Evolutionary conservation across 2,113 vertebrate species (phyloP).

Genomic region (Malurus elegans): DNA sequence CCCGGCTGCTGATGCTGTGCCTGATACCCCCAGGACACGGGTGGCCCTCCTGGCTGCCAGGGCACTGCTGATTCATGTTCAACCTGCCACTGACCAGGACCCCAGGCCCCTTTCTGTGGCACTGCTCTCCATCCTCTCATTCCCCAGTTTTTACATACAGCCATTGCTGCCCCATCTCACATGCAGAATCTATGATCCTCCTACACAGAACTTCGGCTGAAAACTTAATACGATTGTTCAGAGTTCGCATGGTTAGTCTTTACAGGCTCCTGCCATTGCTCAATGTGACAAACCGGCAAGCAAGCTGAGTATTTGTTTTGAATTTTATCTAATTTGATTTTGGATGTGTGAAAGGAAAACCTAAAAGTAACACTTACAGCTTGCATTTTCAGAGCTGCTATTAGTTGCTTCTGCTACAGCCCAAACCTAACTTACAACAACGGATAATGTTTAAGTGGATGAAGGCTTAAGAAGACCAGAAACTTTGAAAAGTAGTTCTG

Average conservation of each 20-base stretch:
- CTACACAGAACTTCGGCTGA: background rate
- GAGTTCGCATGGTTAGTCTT: background rate
- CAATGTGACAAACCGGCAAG: background rate
- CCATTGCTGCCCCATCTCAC: background rate
- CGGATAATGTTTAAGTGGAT: background rate
- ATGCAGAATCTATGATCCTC: background rate
- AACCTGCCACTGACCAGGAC: rapidly evolving
- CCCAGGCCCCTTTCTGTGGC: too few species aligned
- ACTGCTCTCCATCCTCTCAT: background rate
- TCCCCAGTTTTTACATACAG: background rate
- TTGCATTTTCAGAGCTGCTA: background rate
- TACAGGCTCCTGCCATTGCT: background rate
- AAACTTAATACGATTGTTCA: background rate
- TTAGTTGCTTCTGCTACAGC: background rate
- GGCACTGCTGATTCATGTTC: background rate
- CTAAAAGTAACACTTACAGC: background rate
- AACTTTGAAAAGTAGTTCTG: background rate
- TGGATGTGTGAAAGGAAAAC: background rate
- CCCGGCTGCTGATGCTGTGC: rapidly evolving
- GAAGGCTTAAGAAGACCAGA: background rate
- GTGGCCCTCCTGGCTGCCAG: background rate
- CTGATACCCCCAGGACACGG: rapidly evolving
- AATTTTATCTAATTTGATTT: background rate
- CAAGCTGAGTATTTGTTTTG: background rate
- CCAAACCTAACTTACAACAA: background rate